A percentile compares a stretch with the other conserved stretches of the same genome.
These are phyloP conservation scores for Pogonocichla stellata DNA, from an alignment of 2,113 vertebrate genomes.

Conservation along the genomic window DNA sequence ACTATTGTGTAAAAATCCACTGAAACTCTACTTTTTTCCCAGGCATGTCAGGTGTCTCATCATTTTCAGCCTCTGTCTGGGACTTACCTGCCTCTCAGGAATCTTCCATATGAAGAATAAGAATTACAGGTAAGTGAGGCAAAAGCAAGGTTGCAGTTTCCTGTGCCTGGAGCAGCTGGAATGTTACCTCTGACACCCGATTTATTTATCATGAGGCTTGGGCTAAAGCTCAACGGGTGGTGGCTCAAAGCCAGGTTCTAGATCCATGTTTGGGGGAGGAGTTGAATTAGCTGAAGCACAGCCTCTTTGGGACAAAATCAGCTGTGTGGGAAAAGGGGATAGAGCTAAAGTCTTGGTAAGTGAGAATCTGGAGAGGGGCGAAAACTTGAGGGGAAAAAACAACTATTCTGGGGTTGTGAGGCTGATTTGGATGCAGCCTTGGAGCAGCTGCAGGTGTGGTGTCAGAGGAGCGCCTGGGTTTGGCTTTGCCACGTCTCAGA, in stretches of 20 bases:
- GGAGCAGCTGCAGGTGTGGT: background rate
- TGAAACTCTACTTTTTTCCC: background rate
- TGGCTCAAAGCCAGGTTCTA: background rate
- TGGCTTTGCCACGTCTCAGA: background rate
- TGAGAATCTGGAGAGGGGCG: background rate
- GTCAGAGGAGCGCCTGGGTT: background rate
- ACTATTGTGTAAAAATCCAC: background rate
- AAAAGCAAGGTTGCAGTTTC: background rate
- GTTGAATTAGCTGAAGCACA: background rate
- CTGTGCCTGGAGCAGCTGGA: background rate
- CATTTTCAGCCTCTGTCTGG: constrained; percentile 2
- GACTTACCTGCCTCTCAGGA: background rate
- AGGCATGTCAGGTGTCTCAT: background rate
- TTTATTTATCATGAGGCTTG: background rate
- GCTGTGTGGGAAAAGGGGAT: background rate
- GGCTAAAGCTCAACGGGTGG: background rate
- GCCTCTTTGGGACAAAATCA: background rate
- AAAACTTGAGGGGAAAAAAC: background rate
- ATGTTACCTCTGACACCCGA: background rate
- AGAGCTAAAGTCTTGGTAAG: background rate
- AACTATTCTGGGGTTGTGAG: background rate
- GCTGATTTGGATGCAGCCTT: background rate
- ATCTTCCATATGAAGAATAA: background rate
- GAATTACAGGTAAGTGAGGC: constrained; percentile 1
- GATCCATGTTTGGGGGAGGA: background rate